phyloP scores from a whole-genome alignment of 2,888 invertebrate species.

The Mesorhabditis sp. region DNA sequence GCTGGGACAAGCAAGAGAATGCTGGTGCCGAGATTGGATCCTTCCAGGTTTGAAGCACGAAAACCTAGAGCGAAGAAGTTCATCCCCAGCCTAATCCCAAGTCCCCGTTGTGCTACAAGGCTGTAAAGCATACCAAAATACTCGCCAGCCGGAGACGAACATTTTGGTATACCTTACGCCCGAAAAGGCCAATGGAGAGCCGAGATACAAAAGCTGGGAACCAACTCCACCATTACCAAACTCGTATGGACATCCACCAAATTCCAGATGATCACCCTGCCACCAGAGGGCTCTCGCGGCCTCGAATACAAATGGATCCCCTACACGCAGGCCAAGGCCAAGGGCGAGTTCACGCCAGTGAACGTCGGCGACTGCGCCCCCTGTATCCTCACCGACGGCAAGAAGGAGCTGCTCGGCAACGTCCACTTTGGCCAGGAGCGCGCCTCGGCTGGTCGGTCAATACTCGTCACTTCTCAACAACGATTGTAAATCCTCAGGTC shows the following conservation, averaged over 20 bases:
- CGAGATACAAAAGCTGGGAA: constrained; percentile 27
- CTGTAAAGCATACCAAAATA: no score
- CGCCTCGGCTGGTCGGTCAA: constrained; percentile 28
- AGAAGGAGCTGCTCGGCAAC: constrained; percentile 41
- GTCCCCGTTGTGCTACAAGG: no score
- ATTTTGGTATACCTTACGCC: no score
- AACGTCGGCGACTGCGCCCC: constrained; percentile 38
- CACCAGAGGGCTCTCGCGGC: constrained; percentile 19
- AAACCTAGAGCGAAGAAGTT: no score
- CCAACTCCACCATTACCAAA: constrained; percentile 13
- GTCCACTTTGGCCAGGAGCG: constrained; percentile 32
- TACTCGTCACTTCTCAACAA: no score
- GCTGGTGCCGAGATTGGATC: constrained; percentile 43
- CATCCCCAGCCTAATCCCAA: no score
- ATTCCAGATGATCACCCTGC: not conserved
- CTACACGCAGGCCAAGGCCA: constrained; percentile 23
- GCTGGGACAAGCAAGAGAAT: constrained; percentile 40
- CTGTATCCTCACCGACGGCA: constrained; percentile 39
- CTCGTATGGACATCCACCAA: not conserved
- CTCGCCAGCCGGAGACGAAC: no score
- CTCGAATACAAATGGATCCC: constrained; percentile 42
- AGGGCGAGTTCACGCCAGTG: constrained; percentile 32
- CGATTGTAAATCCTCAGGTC: no score
- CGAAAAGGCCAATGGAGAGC: no score
- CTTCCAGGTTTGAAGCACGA: constrained; percentile 23